A percentile compares a stretch with the other conserved stretches of the same genome.
Conservation (phyloP, 2,113 vertebrate genomes). For the Antigone vipio region DNA sequence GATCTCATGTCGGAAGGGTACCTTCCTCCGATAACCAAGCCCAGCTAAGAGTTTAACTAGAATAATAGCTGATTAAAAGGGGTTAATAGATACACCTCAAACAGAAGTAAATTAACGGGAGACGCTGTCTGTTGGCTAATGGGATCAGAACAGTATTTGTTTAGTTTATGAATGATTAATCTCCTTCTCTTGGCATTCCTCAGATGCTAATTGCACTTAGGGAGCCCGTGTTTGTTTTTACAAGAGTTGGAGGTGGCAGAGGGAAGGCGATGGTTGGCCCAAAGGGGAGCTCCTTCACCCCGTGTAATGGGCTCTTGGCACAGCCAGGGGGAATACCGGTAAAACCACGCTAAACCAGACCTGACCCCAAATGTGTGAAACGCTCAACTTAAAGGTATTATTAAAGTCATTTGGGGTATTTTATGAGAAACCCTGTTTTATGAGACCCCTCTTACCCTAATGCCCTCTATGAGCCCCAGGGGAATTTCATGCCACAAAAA, state of each 20-base stretch:
- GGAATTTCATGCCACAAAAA: background rate
- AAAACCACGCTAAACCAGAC: background rate
- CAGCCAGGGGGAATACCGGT: background rate
- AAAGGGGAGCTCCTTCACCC: background rate
- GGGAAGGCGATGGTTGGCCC: background rate
- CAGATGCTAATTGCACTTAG: conserved; percentile 58
- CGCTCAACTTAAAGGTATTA: background rate
- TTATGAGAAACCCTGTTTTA: background rate
- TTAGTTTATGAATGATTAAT: conserved; percentile 73
- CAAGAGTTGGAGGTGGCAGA: conserved; percentile 44
- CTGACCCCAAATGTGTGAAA: background rate
- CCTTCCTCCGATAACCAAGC: conserved; percentile 16
- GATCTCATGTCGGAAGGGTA: conserved; percentile 36
- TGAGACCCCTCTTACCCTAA: background rate
- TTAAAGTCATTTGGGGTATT: background rate
- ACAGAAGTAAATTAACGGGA: conserved; percentile 33
- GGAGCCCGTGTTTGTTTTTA: conserved; percentile 52
- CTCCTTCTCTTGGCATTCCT: conserved; percentile 49
- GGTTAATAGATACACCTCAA: conserved; percentile 53
- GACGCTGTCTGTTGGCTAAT: conserved; percentile 47
- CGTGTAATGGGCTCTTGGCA: background rate
- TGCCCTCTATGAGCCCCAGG: fast-evolving
- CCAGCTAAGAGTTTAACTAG: conserved; percentile 23
- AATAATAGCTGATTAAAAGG: conserved; percentile 46
- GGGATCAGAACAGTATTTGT: conserved; percentile 69